Percentiles rank a stretch among this genome's conserved stretches.
Evolutionary conservation across 2,113 vertebrate species (phyloP).

Genomic region (Myxocyprinus asiaticus): DNA sequence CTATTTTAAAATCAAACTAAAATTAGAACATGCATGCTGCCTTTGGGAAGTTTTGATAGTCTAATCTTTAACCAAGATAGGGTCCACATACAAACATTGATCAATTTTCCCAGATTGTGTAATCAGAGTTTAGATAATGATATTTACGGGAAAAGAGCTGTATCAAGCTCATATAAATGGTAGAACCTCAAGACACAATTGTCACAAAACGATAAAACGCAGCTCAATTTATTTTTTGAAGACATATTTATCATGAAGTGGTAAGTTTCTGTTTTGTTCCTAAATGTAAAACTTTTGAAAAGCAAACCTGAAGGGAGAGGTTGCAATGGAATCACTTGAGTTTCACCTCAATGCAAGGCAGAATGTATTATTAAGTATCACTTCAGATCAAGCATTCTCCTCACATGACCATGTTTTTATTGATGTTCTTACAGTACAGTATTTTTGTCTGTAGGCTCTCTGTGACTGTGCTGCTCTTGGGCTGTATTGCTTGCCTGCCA

Average conservation of each 20-base stretch:
- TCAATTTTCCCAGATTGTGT: conserved; percentile 36
- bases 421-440: not conserved
- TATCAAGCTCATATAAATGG: conserved; percentile 59
- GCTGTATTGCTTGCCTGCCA: conserved; percentile 46
- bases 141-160: not conserved
- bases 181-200: not conserved
- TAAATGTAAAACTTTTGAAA: not conserved
- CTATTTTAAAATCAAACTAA: too few relatives aligned
- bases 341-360: not conserved
- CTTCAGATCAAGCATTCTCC: not conserved
- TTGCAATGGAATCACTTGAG: not conserved
- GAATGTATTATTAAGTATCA: not conserved
- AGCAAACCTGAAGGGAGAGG: too few relatives aligned
- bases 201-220: not conserved
- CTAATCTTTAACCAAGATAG: conserved; percentile 9
- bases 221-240: not conserved
- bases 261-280: conserved; percentile 50
- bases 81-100: conserved; percentile 23
- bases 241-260: conserved; percentile 44
- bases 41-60: not conserved
- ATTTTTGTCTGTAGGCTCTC: conserved; percentile 56
- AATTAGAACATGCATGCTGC: not conserved
- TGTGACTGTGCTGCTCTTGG: conserved; percentile 53
- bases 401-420: not conserved
- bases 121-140: conserved; percentile 1